Percentiles rank a stretch among this genome's conserved stretches.
These are phyloP conservation scores for Acanthosepion pharaonis DNA, from an alignment of 2,888 invertebrate genomes.

Conservation along the genomic window DNA sequence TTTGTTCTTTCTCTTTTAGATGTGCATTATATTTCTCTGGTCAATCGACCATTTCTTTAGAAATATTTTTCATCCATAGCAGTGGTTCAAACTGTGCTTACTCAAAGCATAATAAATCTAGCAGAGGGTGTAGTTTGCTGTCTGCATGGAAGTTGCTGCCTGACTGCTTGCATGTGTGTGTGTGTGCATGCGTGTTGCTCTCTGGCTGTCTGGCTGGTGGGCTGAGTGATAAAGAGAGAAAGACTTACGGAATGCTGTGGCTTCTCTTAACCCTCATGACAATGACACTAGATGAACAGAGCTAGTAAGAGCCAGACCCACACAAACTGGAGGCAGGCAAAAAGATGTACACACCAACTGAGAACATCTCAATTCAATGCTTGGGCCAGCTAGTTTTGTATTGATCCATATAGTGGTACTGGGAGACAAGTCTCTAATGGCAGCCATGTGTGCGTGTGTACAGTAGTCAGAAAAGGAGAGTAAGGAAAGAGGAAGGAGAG, in stretches of 20 bases:
- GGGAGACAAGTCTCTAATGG: slow-evolving; percentile 36
- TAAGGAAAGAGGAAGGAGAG: neutral
- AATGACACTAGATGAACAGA: slow-evolving; percentile 45
- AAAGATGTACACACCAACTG: neutral
- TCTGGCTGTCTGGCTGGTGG: neutral
- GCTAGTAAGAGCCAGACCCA: neutral
- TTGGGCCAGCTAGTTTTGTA: slow-evolving; percentile 8
- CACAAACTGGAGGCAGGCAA: slow-evolving; percentile 11
- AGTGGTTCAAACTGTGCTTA: neutral
- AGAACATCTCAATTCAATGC: neutral
- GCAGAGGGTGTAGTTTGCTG: neutral
- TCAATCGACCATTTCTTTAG: neutral
- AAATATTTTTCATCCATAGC: neutral
- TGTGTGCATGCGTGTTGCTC: neutral
- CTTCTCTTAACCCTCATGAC: slow-evolving; percentile 34
- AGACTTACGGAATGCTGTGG: slow-evolving; percentile 39
- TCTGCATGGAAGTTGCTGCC: neutral
- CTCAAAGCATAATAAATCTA: neutral
- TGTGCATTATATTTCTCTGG: neutral
- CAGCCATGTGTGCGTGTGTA: neutral
- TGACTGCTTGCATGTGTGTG: neutral
- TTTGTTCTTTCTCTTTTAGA: neutral
- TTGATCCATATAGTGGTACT: slow-evolving; percentile 34
- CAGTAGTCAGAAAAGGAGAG: slow-evolving; percentile 33
- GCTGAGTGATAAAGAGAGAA: neutral